These are phyloP conservation scores for Zeuzera pyrina DNA, from an alignment of 2,888 invertebrate genomes.

Conservation along the genomic window DNA sequence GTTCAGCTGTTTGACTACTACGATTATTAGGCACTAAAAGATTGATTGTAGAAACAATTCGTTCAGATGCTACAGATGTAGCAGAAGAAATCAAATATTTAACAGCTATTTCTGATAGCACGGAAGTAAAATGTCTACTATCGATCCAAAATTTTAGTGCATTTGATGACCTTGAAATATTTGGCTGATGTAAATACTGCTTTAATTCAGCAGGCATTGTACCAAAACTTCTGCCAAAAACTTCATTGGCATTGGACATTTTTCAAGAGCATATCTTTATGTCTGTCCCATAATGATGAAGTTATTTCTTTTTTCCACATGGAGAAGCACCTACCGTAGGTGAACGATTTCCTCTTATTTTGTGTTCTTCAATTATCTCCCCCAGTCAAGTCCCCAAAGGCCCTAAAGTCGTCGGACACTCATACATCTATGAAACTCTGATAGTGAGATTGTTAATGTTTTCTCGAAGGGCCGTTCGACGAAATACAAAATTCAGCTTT, in stretches of 20 bases:
- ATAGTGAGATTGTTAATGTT: no score
- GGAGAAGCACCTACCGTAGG: conserved; percentile 1
- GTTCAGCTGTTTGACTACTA: conserved; percentile 2
- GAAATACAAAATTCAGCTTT: no score
- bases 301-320: not conserved
- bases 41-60: conserved; percentile 1
- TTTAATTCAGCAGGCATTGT: not conserved
- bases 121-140: conserved; percentile 1
- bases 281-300: conserved; percentile 2
- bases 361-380: conserved; percentile 1
- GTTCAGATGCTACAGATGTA: conserved; percentile 2
- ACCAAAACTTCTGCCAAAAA: not conserved
- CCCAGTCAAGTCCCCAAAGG: no score
- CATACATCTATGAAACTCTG: no score
- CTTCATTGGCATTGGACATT: not conserved
- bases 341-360: conserved; percentile 2
- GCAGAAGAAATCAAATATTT: conserved; percentile 1
- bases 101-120: conserved; percentile 2
- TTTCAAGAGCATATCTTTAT: conserved; percentile 2
- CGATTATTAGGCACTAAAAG: conserved; percentile 2
- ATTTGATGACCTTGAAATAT: no score
- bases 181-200: no score
- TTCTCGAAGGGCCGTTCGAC: no score
- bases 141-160: conserved; percentile 2
- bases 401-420: no score